Evolutionary conservation across 2,888 invertebrate species (phyloP).

Genomic region (Eristalis arbustorum): DNA sequence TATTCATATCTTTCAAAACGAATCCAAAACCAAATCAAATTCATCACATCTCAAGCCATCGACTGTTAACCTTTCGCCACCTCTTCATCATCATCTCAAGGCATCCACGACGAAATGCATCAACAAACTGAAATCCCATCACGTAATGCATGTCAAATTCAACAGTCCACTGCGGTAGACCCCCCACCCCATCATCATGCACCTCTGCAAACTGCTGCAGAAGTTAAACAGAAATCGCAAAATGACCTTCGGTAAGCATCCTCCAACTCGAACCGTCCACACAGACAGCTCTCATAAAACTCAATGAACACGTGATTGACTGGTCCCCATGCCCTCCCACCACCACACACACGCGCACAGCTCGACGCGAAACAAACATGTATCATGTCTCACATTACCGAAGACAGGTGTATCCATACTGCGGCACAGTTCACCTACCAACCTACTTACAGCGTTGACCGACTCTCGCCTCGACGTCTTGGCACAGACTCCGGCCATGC

Average conservation of each 20-base stretch:
- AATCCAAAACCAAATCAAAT: neutral
- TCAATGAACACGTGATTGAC: neutral
- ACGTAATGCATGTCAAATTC: neutral
- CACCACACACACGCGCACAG: too few species aligned
- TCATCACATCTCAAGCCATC: neutral
- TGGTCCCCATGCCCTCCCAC: neutral
- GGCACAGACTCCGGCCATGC: conserved; percentile 8
- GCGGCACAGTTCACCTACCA: conserved; percentile 58
- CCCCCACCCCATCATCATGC: too few species aligned
- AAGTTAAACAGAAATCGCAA: neutral
- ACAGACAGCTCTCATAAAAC: neutral
- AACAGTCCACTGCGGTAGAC: neutral
- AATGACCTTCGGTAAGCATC: neutral
- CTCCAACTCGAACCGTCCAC: neutral
- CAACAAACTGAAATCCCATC: neutral
- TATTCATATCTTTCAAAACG: too few species aligned
- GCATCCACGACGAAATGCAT: neutral
- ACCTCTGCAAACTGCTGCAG: neutral
- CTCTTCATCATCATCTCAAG: neutral
- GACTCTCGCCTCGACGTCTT: conserved; percentile 34
- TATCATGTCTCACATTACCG: neutral
- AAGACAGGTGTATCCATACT: conserved; percentile 40
- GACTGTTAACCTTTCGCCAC: neutral
- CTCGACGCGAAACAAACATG: neutral
- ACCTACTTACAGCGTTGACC: conserved; percentile 66